These are phyloP conservation scores for Stictonetta naevosa DNA, from an alignment of 2,113 vertebrate species.

Conservation along the genomic window DNA sequence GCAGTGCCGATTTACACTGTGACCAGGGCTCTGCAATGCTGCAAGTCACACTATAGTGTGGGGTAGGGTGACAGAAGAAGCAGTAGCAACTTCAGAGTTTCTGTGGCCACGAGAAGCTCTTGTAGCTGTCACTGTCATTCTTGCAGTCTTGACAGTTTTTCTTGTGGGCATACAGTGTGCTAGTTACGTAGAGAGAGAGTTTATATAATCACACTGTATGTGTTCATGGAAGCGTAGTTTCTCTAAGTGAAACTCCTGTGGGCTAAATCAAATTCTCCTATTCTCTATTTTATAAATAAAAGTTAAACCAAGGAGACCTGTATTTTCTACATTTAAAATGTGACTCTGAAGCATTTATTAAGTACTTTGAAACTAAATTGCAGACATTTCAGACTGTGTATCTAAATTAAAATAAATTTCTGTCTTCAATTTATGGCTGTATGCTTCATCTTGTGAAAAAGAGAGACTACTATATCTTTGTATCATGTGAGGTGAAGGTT, in stretches of 20 bases:
- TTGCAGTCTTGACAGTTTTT: not conserved
- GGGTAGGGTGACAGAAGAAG: not conserved
- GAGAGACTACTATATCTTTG: not conserved
- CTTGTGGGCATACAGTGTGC: not conserved
- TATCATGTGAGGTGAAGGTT: not conserved
- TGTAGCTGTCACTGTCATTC: not conserved
- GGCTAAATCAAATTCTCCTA: not conserved
- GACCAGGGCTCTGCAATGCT: too few species aligned
- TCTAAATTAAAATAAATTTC: not conserved
- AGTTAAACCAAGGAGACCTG: not conserved
- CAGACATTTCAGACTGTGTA: not conserved
- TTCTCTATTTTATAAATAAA: not conserved
- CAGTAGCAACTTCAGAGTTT: not conserved
- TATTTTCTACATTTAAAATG: not conserved
- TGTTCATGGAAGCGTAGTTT: not conserved
- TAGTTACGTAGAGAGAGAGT: not conserved
- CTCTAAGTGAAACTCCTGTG: not conserved
- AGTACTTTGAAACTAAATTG: not conserved
- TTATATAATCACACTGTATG: constrained; percentile 8
- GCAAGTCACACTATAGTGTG: too few species aligned
- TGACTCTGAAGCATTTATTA: not conserved
- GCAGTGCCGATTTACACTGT: too few species aligned
- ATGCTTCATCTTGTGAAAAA: not conserved
- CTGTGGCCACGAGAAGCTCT: not conserved
- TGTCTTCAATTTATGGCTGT: not conserved